These are phyloP conservation scores for Drosophila dunni DNA, from an alignment of 1,140 invertebrate genomes.

Conservation along the genomic window DNA sequence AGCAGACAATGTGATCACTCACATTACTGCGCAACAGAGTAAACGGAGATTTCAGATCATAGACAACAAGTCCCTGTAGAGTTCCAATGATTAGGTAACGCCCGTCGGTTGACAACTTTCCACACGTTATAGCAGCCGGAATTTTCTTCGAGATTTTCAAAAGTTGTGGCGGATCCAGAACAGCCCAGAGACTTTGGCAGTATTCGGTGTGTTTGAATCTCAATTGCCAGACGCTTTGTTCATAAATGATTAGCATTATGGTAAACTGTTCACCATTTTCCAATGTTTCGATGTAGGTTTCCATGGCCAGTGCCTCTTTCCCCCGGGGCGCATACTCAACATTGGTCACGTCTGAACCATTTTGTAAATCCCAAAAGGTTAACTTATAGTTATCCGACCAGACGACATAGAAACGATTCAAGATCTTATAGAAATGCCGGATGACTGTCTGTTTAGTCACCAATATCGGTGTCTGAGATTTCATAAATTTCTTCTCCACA, in stretches of 20 bases:
- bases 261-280: conserved; percentile 28
- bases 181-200: not conserved
- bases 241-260: conserved; percentile 57
- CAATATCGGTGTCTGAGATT: conserved; percentile 33
- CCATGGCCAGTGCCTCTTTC: conserved; percentile 29
- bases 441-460: conserved; percentile 35
- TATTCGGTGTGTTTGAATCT: conserved; percentile 21
- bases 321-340: conserved; percentile 2
- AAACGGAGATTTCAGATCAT: conserved; percentile 48
- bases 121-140: conserved; percentile 59
- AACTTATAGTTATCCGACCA: conserved; percentile 39
- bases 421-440: conserved; percentile 40
- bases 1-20: conserved; percentile 72
- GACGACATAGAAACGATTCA: conserved; percentile 55
- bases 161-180: conserved; percentile 8
- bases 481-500: conserved; percentile 41
- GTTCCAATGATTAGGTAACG: conserved; percentile 75
- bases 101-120: conserved; percentile 55
- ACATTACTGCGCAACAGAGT: conserved; percentile 68
- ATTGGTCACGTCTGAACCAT: conserved; percentile 29
- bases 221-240: conserved; percentile 46
- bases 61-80: conserved; percentile 63
- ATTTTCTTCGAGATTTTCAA: conserved; percentile 32
- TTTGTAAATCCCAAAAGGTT: conserved; percentile 52
- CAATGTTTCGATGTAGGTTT: conserved; percentile 28